Evolutionary conservation across 2,797 vertebrate species (phyloP).

Genomic region (Chelidonichthys spinosus): DNA sequence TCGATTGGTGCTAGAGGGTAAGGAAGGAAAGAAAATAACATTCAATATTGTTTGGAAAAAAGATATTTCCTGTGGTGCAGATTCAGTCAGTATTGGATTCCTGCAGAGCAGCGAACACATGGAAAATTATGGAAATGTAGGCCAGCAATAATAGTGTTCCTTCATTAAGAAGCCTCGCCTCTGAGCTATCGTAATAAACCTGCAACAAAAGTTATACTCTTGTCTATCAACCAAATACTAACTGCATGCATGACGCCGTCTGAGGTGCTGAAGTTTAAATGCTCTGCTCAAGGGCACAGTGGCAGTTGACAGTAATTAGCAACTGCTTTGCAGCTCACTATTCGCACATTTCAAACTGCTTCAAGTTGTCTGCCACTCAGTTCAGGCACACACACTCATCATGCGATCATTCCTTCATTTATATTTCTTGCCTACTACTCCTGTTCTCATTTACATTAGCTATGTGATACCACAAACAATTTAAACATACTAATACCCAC

Average conservation of each 20-base stretch:
- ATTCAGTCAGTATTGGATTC: constrained; percentile 45
- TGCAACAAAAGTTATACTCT: constrained; percentile 42
- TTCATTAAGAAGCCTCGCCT: constrained; percentile 50
- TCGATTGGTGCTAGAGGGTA: constrained; percentile 11
- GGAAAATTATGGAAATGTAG: constrained; percentile 60
- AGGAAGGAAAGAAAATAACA: not conserved
- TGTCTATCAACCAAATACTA: constrained; percentile 24
- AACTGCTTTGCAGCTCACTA: not conserved
- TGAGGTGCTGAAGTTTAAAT: constrained; percentile 16
- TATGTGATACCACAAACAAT: not conserved
- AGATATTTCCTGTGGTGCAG: constrained; percentile 52
- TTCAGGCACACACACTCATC: not conserved
- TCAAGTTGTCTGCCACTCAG: not conserved
- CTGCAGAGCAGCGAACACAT: constrained; percentile 25
- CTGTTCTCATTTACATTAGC: not conserved
- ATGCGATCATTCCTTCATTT: not conserved
- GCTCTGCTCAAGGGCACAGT: constrained; percentile 20
- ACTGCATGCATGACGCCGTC: constrained; percentile 1
- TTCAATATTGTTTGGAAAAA: constrained; percentile 43
- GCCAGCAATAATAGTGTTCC: constrained; percentile 48
- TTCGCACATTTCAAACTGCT: not conserved
- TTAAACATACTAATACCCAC: too few species aligned
- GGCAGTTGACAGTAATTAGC: not conserved
- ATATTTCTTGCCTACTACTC: not conserved
- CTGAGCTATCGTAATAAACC: constrained; percentile 44